Evolutionary conservation across 2,797 vertebrate genomes (phyloP), one percentile per base, ranked within the genome.

Genomic region (Corythornis leucogaster): DNA sequence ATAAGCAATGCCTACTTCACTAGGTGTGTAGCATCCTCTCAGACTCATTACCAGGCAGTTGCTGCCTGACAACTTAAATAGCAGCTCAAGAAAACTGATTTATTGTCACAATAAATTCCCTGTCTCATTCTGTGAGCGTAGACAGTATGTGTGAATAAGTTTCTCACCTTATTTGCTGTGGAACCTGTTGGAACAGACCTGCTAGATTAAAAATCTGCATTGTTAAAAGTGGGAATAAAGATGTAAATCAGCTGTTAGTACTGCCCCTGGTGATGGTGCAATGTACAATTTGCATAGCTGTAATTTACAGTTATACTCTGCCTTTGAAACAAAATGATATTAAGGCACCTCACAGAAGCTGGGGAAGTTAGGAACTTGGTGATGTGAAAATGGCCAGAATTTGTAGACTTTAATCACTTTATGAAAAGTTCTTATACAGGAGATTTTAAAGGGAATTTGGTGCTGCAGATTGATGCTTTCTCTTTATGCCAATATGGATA

Each of bases 1-100:
- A 99, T 99, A 97, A 99, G 98, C 96, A 98, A 99, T 0, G 98
- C 99, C 66, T 99, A 99, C 97, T 98, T 99, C 91, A 99, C 98
- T 97, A 99, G 98, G 99, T 99, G 97, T 6, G 57, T 40, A 79
- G n/a, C 70, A 95, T 92, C 84, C 76, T 62, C 69, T 66, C n/a
- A 62, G 66, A 48, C 55, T n/a, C 43, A 61, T 31, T 20, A 68
- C n/a, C 43, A 85, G 48, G 55, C 50, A 95, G 55, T 48, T 4
- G 1, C 16, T 86, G 68, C 61, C 75, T 66, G 53, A 75, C 55
- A 85, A 28, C 57, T 63, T 2, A 2, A 51, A 74, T 18, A 75
- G 45, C 21, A 80, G 67, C 54, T 86, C 48, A 48, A 57, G 63
- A 91, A 57, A 87, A 82, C 8, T 51, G 42, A 82, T 77, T 88